phyloP scores from a whole-genome alignment of 1,140 invertebrate species.

The Heliconius hermathena region DNA sequence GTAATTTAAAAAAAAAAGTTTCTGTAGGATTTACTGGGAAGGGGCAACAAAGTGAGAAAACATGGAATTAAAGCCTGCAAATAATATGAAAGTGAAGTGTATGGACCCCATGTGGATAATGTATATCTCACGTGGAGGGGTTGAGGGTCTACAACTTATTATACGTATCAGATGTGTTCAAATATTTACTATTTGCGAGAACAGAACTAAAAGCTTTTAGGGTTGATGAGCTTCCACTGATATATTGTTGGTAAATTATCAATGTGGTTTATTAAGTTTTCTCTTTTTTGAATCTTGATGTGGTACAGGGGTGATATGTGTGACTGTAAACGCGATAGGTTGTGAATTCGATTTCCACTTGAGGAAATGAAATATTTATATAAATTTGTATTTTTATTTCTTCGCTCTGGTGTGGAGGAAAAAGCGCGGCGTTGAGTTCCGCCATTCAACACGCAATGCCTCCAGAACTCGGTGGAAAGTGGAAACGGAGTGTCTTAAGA shows the following conservation, averaged over 20 bases:
- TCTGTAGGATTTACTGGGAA: slow-evolving; percentile 2
- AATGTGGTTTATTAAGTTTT: background rate
- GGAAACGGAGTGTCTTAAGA: no score
- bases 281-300: background rate
- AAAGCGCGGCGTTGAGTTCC: no score
- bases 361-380: background rate
- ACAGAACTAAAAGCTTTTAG: slow-evolving; percentile 11
- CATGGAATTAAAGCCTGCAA: background rate
- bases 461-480: no score
- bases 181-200: slow-evolving; percentile 6
- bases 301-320: background rate
- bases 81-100: background rate
- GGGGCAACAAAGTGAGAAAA: slow-evolving; percentile 8
- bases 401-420: no score
- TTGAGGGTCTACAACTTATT: slow-evolving; percentile 2
- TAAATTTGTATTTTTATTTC: no score
- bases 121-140: background rate
- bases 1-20: background rate
- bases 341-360: background rate
- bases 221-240: slow-evolving; percentile 2
- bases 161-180: background rate
- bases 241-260: background rate
- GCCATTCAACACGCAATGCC: no score
- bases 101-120: background rate
- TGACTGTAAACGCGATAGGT: background rate